Conservation (phyloP, 2,888 invertebrate species). For the Hirtodrosophila duncani region DNA sequence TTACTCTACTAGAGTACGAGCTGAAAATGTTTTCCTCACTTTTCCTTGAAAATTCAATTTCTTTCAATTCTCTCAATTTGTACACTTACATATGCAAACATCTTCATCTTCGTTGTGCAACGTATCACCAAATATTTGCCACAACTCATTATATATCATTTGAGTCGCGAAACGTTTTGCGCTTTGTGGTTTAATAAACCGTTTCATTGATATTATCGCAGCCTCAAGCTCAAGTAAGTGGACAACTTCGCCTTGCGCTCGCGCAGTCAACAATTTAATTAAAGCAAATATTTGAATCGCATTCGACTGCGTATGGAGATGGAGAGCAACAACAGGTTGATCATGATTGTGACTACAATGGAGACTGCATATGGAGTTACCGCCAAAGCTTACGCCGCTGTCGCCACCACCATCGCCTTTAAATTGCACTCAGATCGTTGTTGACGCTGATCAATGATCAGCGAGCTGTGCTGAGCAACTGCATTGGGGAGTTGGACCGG, state of each 20-base stretch:
- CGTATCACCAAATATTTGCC: conserved; percentile 66
- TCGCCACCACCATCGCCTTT: conserved; percentile 37
- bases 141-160: conserved; percentile 73
- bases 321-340: conserved; percentile 28
- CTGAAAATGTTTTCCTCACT: too few relatives aligned
- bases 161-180: conserved; percentile 60
- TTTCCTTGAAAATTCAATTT: too few relatives aligned
- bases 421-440: conserved; percentile 20
- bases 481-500: too few relatives aligned
- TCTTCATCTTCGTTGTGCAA: not conserved
- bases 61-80: too few relatives aligned
- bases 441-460: conserved; percentile 71
- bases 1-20: too few relatives aligned
- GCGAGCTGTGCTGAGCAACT: conserved; percentile 28
- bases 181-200: conserved; percentile 50
- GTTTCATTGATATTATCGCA: conserved; percentile 60
- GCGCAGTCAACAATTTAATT: conserved; percentile 71
- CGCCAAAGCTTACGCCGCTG: conserved; percentile 44
- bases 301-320: conserved; percentile 7
- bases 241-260: conserved; percentile 38
- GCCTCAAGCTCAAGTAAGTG: conserved; percentile 13
- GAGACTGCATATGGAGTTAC: conserved; percentile 12
- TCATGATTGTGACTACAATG: conserved; percentile 24
- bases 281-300: conserved; percentile 71
- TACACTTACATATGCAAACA: not conserved